Base-by-base conservation (phyloP, 2,888 invertebrate species). In the Petrophora chlorosata region DNA sequence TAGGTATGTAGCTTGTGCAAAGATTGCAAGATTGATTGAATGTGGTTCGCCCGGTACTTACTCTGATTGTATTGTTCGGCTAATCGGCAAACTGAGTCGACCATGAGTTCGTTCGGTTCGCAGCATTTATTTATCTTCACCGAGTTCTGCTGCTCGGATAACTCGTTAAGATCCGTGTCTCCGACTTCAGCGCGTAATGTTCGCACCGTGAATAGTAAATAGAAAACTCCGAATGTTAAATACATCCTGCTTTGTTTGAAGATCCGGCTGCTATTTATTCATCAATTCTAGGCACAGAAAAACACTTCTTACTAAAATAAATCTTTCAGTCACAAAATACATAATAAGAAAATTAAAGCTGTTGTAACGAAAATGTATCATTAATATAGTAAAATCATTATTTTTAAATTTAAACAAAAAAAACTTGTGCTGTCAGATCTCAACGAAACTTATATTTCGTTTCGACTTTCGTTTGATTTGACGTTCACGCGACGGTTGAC, bases 101-200 rank as follows among this genome's bases (percentile, higher is more conserved):
- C 88, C 75, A 94, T 92, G 43, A 96, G 82, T 77, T 96, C 94
- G 64, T 93, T 91, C 39, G 85, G 81, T 72, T 94, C 94, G 80
- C 96, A 96, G 73, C 96, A 96, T 91, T 96, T 96, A 73, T 94
- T 95, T 58, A 96, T 92, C 65, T 90, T 89, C 15, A 94, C 85
- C 12, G 85, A 77, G 59, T 90, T 78, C 29, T 84, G 79, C 64
- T 82, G 78, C 47, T 84, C 89, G 1, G 90, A 78, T 70, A 92
- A 45, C 69, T 90, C 71, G 76, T 92, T 80, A 64, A 91, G 71
- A 78, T 92, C 65, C 66, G 85, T 70, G 58, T 91, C 67, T 64
- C 82, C 62, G 19, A 76, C 72, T 65, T 73, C 73, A 35, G 74
- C 77, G 30, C 56, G 39, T 40, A 66, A 29, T 48, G 49, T 56